These are phyloP conservation scores for Leptoclinus maculatus DNA, from an alignment of 2,797 vertebrate genomes.

Conservation along the genomic window DNA sequence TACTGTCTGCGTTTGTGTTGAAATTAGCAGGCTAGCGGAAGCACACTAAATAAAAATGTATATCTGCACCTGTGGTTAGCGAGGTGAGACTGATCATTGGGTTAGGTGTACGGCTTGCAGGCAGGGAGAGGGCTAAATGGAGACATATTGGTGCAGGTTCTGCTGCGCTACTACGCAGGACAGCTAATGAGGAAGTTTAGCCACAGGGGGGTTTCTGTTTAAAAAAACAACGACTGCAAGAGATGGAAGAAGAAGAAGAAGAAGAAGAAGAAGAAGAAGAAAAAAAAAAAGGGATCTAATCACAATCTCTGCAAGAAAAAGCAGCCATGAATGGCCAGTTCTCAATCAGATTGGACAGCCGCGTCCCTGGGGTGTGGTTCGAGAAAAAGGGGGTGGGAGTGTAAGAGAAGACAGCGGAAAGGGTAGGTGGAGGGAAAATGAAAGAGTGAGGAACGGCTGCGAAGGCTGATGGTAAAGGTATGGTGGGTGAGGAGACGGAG, in stretches of 20 bases:
- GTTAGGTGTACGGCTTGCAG: conserved; percentile 33
- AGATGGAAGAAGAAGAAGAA: conserved; percentile 33
- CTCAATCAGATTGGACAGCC: conserved; percentile 65
- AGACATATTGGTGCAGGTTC: conserved; percentile 66
- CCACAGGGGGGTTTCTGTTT: conserved; percentile 71
- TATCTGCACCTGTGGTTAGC: conserved; percentile 37
- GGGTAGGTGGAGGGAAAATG: neutral
- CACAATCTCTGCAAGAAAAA: conserved; percentile 43
- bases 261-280: neutral
- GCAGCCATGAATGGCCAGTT: conserved; percentile 46
- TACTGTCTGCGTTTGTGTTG: conserved; percentile 7
- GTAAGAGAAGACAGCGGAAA: neutral
- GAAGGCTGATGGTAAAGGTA: conserved; percentile 1
- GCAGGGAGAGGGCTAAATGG: conserved; percentile 56
- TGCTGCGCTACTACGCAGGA: conserved; percentile 51
- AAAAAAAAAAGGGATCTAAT: conserved; percentile 50
- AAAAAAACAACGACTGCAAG: conserved; percentile 71
- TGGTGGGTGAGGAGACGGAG: neutral
- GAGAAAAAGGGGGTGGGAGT: conserved; percentile 6
- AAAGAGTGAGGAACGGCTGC: conserved; percentile 5
- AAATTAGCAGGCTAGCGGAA: conserved; percentile 11
- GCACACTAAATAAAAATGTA: conserved; percentile 21
- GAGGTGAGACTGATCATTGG: conserved; percentile 30
- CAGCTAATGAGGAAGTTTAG: conserved; percentile 73
- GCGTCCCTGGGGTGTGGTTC: conserved; percentile 59